phyloP scores from a whole-genome alignment of 1,140 invertebrate species.

The Brachionus sp. region DNA sequence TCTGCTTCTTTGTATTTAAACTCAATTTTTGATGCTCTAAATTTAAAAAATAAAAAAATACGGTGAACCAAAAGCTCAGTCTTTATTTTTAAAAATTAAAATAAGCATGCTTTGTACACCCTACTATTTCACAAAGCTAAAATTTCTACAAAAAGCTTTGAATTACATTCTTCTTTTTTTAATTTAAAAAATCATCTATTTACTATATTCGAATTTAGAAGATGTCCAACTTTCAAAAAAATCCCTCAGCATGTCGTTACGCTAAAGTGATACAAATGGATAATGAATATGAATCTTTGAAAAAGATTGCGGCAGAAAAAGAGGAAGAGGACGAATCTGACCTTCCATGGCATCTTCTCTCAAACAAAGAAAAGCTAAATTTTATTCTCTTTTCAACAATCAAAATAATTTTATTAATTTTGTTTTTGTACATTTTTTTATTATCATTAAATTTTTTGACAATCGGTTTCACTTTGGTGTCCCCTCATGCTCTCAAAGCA shows the following conservation, averaged over 20 bases:
- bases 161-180: not conserved
- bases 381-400: not conserved
- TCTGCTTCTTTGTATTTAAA: too few relatives aligned
- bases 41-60: not conserved
- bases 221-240: not conserved
- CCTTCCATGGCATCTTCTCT: not conserved
- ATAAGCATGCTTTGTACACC: not conserved
- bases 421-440: not conserved
- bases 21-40: not conserved
- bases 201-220: not conserved
- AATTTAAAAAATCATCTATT: not conserved
- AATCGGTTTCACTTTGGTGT: not conserved
- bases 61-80: not conserved
- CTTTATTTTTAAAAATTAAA: not conserved
- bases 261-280: not conserved
- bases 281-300: not conserved
- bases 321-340: slow-evolving; percentile 13
- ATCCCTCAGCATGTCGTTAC: not conserved
- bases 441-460: slow-evolving; percentile 20
- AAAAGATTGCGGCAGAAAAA: not conserved
- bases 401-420: not conserved
- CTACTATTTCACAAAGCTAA: not conserved
- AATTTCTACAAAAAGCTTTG: not conserved
- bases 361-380: slow-evolving; percentile 11
- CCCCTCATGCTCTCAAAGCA: not conserved